A percentile compares a stretch with the other conserved stretches of the same genome.
phyloP scores from a whole-genome alignment of 2,888 invertebrate species.

The Tetragonisca angustula region DNA sequence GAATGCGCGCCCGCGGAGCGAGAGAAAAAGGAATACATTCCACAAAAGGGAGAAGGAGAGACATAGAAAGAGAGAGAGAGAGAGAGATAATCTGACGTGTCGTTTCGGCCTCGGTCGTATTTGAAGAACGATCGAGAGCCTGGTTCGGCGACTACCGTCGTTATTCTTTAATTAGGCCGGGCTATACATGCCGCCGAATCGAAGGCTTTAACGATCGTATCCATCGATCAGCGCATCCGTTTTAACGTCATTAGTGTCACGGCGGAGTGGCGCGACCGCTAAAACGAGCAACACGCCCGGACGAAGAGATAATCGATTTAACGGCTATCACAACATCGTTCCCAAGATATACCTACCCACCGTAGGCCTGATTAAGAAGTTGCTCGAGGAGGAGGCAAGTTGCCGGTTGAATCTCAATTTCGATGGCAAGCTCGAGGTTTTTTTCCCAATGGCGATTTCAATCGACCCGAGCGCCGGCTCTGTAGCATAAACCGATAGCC shows the following conservation, averaged over 20 bases:
- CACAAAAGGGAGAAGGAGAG: not conserved
- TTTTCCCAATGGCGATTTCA: not conserved
- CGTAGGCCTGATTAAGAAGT: constrained; percentile 12
- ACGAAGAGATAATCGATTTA: constrained; percentile 47
- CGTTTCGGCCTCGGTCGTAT: constrained; percentile 56
- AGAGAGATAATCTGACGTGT: constrained; percentile 40
- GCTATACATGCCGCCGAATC: constrained; percentile 46
- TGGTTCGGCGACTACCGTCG: constrained; percentile 50
- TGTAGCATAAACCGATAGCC: no score
- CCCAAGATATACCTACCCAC: not conserved
- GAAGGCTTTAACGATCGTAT: constrained; percentile 49
- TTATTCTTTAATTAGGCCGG: constrained; percentile 66
- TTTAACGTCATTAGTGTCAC: constrained; percentile 64
- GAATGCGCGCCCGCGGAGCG: constrained; percentile 52
- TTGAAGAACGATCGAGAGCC: constrained; percentile 54
- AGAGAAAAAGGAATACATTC: not conserved
- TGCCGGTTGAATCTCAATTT: not conserved
- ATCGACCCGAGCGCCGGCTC: not conserved
- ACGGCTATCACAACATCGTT: constrained; percentile 49
- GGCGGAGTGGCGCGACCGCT: constrained; percentile 24
- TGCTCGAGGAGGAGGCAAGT: not conserved
- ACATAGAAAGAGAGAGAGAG: constrained; percentile 2
- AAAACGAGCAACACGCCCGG: constrained; percentile 35
- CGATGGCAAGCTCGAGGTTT: not conserved
- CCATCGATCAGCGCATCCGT: constrained; percentile 59